phyloP scores from a whole-genome alignment of 92 coral and sea anemone species.

The Epizoanthus stellaris region DNA sequence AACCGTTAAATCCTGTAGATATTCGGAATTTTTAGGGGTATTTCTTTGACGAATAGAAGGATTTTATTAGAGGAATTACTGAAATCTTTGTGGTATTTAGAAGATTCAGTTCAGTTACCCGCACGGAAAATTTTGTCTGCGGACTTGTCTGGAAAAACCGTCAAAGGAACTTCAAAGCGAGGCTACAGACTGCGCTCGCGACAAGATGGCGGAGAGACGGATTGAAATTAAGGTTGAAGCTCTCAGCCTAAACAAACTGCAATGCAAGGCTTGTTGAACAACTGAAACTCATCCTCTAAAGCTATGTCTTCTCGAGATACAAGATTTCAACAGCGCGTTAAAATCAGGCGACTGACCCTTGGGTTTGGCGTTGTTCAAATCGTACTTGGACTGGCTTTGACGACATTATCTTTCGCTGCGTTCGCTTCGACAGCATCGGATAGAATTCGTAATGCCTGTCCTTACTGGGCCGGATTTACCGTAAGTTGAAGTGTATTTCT shows the following conservation, averaged over 20 bases:
- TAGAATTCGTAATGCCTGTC: slow-evolving; percentile 94
- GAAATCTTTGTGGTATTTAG: background rate
- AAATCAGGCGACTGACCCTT: slow-evolving; percentile 86
- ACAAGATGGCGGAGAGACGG: slow-evolving; percentile 62
- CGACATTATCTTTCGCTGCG: slow-evolving; percentile 89
- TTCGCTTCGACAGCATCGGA: slow-evolving; percentile 87
- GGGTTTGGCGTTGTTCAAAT: slow-evolving; percentile 90
- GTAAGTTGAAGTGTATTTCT: slow-evolving; percentile 56
- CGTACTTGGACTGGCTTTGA: slow-evolving; percentile 84
- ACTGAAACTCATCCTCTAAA: slow-evolving; percentile 13
- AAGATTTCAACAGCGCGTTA: slow-evolving; percentile 66
- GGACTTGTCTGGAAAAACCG: slow-evolving; percentile 44
- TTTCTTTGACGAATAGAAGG: slow-evolving; percentile 8
- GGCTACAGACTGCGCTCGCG: slow-evolving; percentile 68
- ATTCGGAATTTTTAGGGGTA: background rate
- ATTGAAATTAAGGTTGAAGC: slow-evolving; percentile 19
- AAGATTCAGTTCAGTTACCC: slow-evolving; percentile 30
- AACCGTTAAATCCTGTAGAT: slow-evolving; percentile 14
- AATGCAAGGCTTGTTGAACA: slow-evolving; percentile 10
- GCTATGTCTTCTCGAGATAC: slow-evolving; percentile 70
- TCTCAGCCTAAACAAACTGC: slow-evolving; percentile 32
- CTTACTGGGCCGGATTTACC: slow-evolving; percentile 99
- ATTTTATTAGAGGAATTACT: slow-evolving; percentile 20
- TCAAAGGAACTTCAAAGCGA: slow-evolving; percentile 66
- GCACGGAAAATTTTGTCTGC: slow-evolving; percentile 28